phyloP scores from a whole-genome alignment of 23 tunicate species.

The Ascidia mentula region DNA sequence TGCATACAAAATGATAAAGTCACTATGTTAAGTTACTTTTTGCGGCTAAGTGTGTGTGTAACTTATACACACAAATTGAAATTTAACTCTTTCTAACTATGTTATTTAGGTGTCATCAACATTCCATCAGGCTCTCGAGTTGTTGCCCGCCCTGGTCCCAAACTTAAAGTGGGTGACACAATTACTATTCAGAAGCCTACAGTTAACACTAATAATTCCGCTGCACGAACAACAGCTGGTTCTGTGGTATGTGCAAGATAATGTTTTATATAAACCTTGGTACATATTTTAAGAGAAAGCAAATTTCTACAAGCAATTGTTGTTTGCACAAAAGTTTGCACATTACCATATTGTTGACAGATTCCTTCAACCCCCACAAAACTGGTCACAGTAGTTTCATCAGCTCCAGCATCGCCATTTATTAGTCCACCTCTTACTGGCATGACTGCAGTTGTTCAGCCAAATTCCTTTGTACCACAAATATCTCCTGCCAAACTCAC shows the following conservation, averaged over 20 bases:
- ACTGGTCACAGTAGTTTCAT: constrained; percentile 19
- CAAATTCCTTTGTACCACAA: constrained; percentile 14
- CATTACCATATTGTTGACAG: constrained; percentile 5
- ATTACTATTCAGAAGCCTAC: constrained; percentile 55
- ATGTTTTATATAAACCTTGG: background rate
- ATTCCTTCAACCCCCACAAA: constrained; percentile 45
- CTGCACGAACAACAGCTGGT: background rate
- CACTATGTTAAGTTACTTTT: too few species aligned
- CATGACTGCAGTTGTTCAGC: background rate
- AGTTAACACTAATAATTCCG: background rate
- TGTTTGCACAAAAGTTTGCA: background rate
- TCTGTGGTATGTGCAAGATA: background rate
- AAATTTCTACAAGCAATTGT: background rate
- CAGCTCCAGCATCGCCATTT: background rate
- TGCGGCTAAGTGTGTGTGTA: too few species aligned
- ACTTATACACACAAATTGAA: too few species aligned
- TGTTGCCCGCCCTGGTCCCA: constrained; percentile 17
- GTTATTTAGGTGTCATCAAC: constrained; percentile 14
- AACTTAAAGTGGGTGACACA: constrained; percentile 91
- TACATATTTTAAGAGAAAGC: background rate
- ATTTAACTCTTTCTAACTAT: too few species aligned
- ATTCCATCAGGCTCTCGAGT: constrained; percentile 24
- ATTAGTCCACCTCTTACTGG: background rate
- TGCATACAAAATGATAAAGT: too few species aligned
- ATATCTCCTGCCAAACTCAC: constrained; percentile 42